phyloP scores from a whole-genome alignment of 92 coral and sea anemone genomes.

The Porites divaricata region DNA sequence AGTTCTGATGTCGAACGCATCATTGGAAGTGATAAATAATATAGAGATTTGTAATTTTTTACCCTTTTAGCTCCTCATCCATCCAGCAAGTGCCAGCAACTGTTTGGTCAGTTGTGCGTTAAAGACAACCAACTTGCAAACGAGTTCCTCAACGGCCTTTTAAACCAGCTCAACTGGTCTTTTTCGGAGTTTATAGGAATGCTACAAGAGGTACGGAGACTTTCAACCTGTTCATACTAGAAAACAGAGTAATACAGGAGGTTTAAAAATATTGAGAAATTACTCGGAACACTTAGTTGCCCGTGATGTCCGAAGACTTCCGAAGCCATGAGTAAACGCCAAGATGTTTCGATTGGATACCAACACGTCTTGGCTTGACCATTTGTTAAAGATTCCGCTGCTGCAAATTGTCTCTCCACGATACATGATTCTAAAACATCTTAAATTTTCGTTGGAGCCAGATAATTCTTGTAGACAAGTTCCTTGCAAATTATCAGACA shows the following conservation, averaged over 20 bases:
- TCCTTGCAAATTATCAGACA: neutral
- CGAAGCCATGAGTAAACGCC: no score
- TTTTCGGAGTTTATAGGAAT: constrained; percentile 99
- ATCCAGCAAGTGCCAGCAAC: constrained; percentile 73
- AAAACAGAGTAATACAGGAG: neutral
- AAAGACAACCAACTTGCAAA: constrained; percentile 81
- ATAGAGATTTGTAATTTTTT: no score
- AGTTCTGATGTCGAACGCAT: no score
- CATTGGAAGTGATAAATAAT: no score
- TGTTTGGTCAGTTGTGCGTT: constrained; percentile 79
- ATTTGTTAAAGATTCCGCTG: neutral
- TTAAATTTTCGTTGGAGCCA: neutral
- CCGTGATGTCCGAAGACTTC: no score
- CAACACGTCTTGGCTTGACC: no score
- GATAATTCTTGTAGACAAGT: neutral
- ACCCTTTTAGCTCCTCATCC: constrained; percentile 80
- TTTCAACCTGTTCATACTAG: neutral
- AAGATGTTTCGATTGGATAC: no score
- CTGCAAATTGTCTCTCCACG: neutral
- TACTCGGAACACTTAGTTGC: no score
- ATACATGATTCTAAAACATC: no score
- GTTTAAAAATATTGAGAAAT: neutral
- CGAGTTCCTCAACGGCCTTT: constrained; percentile 91
- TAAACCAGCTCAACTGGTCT: constrained; percentile 99
- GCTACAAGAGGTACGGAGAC: constrained; percentile 84